These are phyloP conservation scores for Paratrypauchen microcephalus DNA, from an alignment of 2,797 vertebrate genomes.

Conservation along the genomic window DNA sequence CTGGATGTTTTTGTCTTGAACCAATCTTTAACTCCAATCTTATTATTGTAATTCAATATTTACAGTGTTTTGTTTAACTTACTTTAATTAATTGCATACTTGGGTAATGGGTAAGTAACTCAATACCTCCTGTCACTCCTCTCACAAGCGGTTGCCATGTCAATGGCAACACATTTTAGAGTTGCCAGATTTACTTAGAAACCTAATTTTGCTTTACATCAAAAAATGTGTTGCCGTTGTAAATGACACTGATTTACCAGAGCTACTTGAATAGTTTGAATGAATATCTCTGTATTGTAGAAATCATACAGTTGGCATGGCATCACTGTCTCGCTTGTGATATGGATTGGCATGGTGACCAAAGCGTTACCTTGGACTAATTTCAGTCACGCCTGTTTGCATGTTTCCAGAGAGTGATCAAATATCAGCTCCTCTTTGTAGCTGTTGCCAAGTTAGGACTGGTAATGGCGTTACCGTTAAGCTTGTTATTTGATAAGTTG, in stretches of 20 bases:
- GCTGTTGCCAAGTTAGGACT: slow-evolving; percentile 59
- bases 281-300: background rate
- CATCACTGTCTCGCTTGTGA: slow-evolving; percentile 5
- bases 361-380: slow-evolving; percentile 48
- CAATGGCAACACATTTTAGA: slow-evolving; percentile 23
- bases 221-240: background rate
- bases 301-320: slow-evolving; percentile 1
- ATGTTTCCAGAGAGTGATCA: slow-evolving; percentile 29
- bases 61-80: slow-evolving; percentile 1
- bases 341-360: slow-evolving; percentile 22
- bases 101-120: slow-evolving; percentile 27
- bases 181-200: slow-evolving; percentile 25
- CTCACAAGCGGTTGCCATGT: slow-evolving; percentile 35
- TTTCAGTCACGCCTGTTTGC: slow-evolving; percentile 47
- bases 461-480: slow-evolving; percentile 71
- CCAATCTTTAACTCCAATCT: background rate
- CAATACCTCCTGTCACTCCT: slow-evolving; percentile 20
- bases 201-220: slow-evolving; percentile 22
- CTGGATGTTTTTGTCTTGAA: background rate
- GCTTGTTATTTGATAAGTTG: slow-evolving; percentile 61
- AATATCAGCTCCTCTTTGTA: slow-evolving; percentile 16
- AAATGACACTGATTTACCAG: background rate
- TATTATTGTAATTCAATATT: slow-evolving; percentile 26
- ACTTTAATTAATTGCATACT: slow-evolving; percentile 2
- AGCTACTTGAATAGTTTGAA: background rate